phyloP scores from a whole-genome alignment of 2,113 vertebrate species.

The Corythaixoides concolor region DNA sequence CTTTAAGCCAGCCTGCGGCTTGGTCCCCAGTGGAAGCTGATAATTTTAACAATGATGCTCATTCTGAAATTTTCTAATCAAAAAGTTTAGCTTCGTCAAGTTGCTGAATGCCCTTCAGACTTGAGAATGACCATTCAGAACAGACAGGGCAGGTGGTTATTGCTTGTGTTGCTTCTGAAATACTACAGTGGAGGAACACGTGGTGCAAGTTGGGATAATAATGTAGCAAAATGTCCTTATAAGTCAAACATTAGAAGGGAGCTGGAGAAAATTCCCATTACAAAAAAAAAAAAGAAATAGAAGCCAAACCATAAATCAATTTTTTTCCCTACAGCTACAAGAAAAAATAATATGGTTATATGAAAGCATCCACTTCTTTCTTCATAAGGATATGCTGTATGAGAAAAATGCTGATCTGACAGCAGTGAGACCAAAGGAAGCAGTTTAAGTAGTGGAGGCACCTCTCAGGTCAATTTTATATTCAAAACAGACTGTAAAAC shows the following conservation, averaged over 20 bases:
- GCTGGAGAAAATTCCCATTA: background rate
- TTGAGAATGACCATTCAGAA: background rate
- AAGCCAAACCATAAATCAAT: background rate
- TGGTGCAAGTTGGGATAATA: background rate
- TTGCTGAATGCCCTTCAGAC: conserved; percentile 39
- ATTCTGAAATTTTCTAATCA: conserved; percentile 41
- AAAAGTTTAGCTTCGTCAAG: background rate
- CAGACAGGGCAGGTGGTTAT: background rate
- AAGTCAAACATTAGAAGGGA: background rate
- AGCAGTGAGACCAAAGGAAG: background rate
- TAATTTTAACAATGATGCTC: conserved; percentile 36
- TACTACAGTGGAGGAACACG: too few relatives aligned
- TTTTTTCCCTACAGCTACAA: background rate
- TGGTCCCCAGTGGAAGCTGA: background rate
- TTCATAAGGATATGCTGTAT: background rate
- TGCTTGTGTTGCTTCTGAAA: background rate
- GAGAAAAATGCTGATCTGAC: background rate
- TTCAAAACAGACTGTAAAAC: background rate
- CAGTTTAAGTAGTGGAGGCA: background rate
- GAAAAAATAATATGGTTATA: background rate
- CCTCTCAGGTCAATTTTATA: background rate
- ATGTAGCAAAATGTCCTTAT: background rate
- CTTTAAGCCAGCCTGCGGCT: background rate
- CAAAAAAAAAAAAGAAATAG: background rate
- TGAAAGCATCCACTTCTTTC: background rate